These are phyloP conservation scores for Subacronicta megacephala DNA, from an alignment of 2,888 invertebrate species.

Conservation along the genomic window DNA sequence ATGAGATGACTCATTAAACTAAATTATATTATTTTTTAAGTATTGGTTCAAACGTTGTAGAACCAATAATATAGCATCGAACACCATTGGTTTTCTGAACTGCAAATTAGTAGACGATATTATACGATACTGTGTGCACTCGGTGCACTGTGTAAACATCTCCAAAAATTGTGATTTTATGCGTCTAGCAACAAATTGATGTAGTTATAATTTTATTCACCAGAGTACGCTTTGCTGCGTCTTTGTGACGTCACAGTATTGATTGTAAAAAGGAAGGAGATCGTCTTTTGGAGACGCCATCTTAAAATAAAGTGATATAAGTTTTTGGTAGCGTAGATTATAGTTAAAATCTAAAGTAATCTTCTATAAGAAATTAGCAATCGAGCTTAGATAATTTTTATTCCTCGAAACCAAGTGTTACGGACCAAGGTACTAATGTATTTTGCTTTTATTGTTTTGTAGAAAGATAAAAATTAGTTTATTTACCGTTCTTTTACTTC, in stretches of 20 bases:
- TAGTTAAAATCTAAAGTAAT: slow-evolving; percentile 88
- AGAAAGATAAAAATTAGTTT: slow-evolving; percentile 78
- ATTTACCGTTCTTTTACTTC: slow-evolving; percentile 82
- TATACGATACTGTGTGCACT: too few species aligned
- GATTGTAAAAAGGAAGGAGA: slow-evolving; percentile 84
- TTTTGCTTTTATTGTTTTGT: slow-evolving; percentile 81
- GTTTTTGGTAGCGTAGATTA: slow-evolving; percentile 90
- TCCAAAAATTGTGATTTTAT: too few species aligned
- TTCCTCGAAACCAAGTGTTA: slow-evolving; percentile 91
- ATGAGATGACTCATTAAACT: neutral
- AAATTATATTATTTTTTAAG: too few species aligned
- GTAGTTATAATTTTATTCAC: slow-evolving; percentile 42
- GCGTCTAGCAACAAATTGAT: slow-evolving; percentile 27
- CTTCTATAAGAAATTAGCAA: slow-evolving; percentile 79
- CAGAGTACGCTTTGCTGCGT: slow-evolving; percentile 79
- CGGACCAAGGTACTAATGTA: slow-evolving; percentile 93
- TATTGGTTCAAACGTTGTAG: too few species aligned
- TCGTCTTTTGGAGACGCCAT: slow-evolving; percentile 89
- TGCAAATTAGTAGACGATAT: too few species aligned
- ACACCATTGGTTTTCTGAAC: too few species aligned
- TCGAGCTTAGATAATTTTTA: slow-evolving; percentile 81
- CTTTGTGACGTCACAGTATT: slow-evolving; percentile 89
- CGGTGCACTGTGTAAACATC: too few species aligned
- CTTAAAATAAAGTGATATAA: slow-evolving; percentile 90
- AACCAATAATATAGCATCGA: too few species aligned